Conservation (phyloP, 2,888 invertebrate species). For the Tipula helvola region DNA sequence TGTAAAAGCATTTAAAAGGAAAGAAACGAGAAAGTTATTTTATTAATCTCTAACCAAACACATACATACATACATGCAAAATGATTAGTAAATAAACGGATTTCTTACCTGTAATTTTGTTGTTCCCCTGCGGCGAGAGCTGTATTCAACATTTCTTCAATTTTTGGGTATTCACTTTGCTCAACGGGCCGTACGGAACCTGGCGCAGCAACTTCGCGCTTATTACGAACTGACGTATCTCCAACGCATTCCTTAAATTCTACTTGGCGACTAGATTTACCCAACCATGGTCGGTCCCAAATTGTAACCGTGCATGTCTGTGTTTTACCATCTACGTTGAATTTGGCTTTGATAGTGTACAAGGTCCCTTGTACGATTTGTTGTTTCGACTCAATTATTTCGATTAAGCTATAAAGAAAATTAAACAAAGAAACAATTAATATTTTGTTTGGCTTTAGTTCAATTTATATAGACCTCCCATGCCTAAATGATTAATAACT, state of each 20-base stretch:
- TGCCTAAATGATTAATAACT: too few species aligned
- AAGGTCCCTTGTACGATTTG: constrained; percentile 42
- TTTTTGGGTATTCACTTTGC: constrained; percentile 21
- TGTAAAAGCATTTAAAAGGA: not conserved
- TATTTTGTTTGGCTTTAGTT: too few species aligned
- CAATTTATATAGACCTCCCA: too few species aligned
- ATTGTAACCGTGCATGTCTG: constrained; percentile 37
- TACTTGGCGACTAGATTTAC: constrained; percentile 26
- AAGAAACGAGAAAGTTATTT: too few species aligned
- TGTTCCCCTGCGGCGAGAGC: constrained; percentile 15
- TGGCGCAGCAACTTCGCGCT: constrained; percentile 31
- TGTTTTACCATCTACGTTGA: constrained; percentile 25
- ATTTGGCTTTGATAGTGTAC: constrained; percentile 33
- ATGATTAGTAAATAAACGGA: constrained; percentile 15
- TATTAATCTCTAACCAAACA: too few species aligned
- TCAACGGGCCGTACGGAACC: constrained; percentile 29
- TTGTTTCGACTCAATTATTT: constrained; percentile 32
- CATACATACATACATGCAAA: too few species aligned
- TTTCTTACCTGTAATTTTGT: constrained; percentile 33
- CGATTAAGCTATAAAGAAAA: constrained; percentile 22
- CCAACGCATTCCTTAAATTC: not conserved
- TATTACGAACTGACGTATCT: constrained; percentile 15
- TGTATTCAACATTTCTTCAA: not conserved
- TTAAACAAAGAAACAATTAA: not conserved
- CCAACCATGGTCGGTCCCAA: constrained; percentile 43